Evolutionary conservation across 2,888 invertebrate species (phyloP), one percentile per base, ranked within the genome.

Genomic region (Galerucella nymphaeae): DNA sequence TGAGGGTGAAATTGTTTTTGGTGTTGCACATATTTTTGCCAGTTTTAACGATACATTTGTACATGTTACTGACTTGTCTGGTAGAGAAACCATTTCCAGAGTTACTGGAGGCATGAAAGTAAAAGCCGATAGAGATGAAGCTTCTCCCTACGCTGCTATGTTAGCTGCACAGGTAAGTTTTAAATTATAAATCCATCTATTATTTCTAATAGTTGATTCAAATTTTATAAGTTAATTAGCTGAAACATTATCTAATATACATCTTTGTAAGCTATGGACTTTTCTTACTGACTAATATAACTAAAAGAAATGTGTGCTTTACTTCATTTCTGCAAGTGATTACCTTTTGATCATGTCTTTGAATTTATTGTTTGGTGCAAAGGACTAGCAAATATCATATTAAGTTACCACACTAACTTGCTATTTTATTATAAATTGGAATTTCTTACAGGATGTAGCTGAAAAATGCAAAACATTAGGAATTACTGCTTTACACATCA

Each of bases 21-120:
- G 99, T 73, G 99, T 99, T 20, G 99, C 99, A 76, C 99, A 99
- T 89, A 99, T 99, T 85, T 99, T 96, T 86, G 99, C 99, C 80
- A 98, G 98, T 82, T 99, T 99, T 91, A 99, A 99, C 86, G 99
- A 99, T 87, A 99, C 99, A 68, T 99, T 99, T 87, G 99, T 99
- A 63, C 99, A 99, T 89, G 97, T 99, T 76, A 99, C 99, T 16
- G 99, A 99, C 89, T 90, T 99, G 83, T 99, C 99, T 73, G 99
- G 99, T 81, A 94, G 95, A 84, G 96, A 96, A 92, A 96, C 96
- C 16, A 96, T 96, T 83, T 94, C 95, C 79, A 91, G 99, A 85
- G 96, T 99, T 69, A 99, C 99, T 81, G 96, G 97, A 83, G 97
- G 97, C 75, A 99, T 99, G 99, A 99, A 99, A 90, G 99, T 99